Base-by-base conservation (phyloP, 2,888 invertebrate species). In the Priapulus caudatus region DNA sequence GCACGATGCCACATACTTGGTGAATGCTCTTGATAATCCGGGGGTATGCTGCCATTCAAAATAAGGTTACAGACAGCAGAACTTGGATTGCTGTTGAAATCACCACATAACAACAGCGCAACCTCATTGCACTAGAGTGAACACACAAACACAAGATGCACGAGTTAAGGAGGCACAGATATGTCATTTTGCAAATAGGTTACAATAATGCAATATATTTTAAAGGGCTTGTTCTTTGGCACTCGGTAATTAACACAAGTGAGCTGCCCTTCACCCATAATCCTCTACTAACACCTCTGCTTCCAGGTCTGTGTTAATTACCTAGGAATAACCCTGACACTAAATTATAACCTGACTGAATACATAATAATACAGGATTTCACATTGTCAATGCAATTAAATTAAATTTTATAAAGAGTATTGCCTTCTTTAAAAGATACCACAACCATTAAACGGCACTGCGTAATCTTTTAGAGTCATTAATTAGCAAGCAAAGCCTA, bases 31-130 rank as follows among this genome's bases (percentile, higher is more conserved):
- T 77, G 71, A 58, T 80, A 79, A 61, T 80, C 73, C 51, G 74
- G 75, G 24, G 79, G 76, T 3, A 89, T 78, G 56, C 68, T 64
- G 52, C 83, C 82, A 43, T 79, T 77, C 0, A 83, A 85, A 71
- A 86, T 81, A 50, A 89, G 74, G 64, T 83, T 78, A 70, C 82
- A 86, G 62, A 90, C 80, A 0, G 86, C 88, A 67, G 82, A 83
- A 50, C 82, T 80, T 0, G 91, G 90, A 1, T 79, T 79, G 68
- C 87, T 88, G 67, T 95, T 95, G 64, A 93, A 91, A 70, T 95
- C 95, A 0, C 95, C 95, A 71, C 88, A 87, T 60, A 90, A 78
- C 52, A 93, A 69, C 1, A 89, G 64, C 1, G 82, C 79, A 22
- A 86, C 74, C 24, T 74, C 70, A n/a, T 63, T 48, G 23, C 55